Base-by-base conservation (phyloP, 2,113 vertebrate species). In the Mesoclemmys tuberculata region DNA sequence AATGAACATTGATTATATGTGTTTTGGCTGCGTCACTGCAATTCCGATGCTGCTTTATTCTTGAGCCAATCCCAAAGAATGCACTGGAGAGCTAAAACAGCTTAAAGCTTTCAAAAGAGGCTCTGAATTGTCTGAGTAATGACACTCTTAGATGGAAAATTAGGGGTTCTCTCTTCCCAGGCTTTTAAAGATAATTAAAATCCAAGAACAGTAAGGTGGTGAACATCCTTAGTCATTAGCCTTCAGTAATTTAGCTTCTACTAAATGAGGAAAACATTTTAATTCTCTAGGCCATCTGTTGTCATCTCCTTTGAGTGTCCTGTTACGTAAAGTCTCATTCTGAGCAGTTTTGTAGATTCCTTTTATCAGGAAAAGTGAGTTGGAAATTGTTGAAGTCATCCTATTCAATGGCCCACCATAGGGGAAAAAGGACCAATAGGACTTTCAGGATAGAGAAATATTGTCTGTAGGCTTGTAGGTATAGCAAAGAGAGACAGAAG, bases 21-120 rank as follows among this genome's bases (percentile, higher is more conserved):
- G 87, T 96, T 95, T 96, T 94, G 92, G 89, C 96, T 96, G 71
- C 78, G 22, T 96, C 95, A 94, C 87, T 95, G 93, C 93, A 97
- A 98, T 98, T 97, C 91, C 56, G 61, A 74, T 82, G 90, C 87
- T 97, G 95, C 96, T 97, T 98, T 97, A 98, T 98, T 98, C 97
- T 97, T 95, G 92, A 97, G 92, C 93, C 71, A 80, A 87, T 88
- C 93, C 93, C 83, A 93, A 96, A 97, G 93, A 94, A 94, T 51
- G 87, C 87, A 78, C 84, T 84, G 89, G 93, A 82, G 89, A 97
- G 95, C 81, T 61, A 91, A 97, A n/a, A 92, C 94, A 97, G 80
- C 93, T 95, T 96, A 96, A 96, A 96, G 54, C 90, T 93, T 93
- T 96, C 87, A 96, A 93, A 91, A 88, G 93, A 87, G 74, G 48